Evolutionary conservation across 2,113 vertebrate species (phyloP).

Genomic region (Vimba vimba): DNA sequence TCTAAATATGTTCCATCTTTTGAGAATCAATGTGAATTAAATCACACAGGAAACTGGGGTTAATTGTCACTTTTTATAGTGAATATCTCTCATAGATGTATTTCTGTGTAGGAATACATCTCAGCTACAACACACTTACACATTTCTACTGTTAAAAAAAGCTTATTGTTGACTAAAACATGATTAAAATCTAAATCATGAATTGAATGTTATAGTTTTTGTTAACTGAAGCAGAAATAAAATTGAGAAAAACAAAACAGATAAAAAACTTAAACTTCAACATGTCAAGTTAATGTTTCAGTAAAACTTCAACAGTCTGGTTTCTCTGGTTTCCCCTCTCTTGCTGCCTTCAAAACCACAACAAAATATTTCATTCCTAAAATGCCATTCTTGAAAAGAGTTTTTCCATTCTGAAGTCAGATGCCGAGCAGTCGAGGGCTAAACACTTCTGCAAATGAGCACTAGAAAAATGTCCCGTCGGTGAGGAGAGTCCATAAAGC

Average conservation of each 20-base stretch:
- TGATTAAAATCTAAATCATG: neutral
- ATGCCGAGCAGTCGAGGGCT: constrained; percentile 35
- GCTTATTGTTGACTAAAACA: neutral
- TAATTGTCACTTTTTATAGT: neutral
- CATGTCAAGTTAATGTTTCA: no score
- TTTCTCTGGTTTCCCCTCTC: neutral
- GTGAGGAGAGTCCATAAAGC: constrained; percentile 47
- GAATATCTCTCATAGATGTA: neutral
- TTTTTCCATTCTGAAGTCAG: constrained; percentile 44
- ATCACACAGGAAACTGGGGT: neutral
- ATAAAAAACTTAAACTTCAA: neutral
- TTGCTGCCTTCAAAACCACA: neutral
- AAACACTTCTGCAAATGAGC: constrained; percentile 39
- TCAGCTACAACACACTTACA: neutral
- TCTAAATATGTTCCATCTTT: neutral
- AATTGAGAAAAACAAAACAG: no score
- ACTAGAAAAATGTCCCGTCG: constrained; percentile 50
- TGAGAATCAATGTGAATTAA: neutral
- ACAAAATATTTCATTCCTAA: constrained; percentile 57
- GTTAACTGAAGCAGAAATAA: neutral
- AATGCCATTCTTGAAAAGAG: constrained; percentile 55
- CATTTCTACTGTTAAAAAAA: neutral
- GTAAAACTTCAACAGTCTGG: no score
- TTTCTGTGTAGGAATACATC: neutral
- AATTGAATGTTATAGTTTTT: neutral